phyloP scores from a whole-genome alignment of 2,888 invertebrate genomes.

The Eurytoma californica region DNA sequence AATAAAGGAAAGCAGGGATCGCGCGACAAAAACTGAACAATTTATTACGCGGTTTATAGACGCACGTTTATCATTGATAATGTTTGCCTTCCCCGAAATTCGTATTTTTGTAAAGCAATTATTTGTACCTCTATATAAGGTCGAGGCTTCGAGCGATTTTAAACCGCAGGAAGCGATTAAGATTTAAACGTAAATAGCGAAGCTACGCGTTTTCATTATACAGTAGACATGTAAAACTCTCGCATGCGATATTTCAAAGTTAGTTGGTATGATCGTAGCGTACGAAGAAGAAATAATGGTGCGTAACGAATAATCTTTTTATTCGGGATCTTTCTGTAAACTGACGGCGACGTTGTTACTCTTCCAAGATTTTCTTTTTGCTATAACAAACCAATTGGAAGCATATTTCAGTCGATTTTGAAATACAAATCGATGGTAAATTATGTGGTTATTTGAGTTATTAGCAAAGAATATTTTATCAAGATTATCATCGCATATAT shows the following conservation, averaged over 20 bases:
- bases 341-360: conserved; percentile 32
- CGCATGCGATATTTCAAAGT: conserved; percentile 39
- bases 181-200: conserved; percentile 6
- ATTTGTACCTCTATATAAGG: conserved; percentile 67
- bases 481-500: not conserved
- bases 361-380: conserved; percentile 36
- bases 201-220: conserved; percentile 25
- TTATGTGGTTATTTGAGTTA: conserved; percentile 56
- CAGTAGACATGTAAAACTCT: conserved; percentile 24
- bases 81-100: conserved; percentile 70
- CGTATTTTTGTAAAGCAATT: conserved; percentile 74
- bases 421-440: conserved; percentile 51
- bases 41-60: conserved; percentile 39
- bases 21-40: conserved; percentile 11
- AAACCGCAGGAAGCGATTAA: conserved; percentile 17
- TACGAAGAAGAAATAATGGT: conserved; percentile 6
- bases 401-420: conserved; percentile 54
- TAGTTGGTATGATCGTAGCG: conserved; percentile 22
- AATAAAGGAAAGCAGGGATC: not conserved
- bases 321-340: conserved; percentile 40
- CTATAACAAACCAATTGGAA: conserved; percentile 26
- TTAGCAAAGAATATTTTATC: conserved; percentile 22
- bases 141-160: conserved; percentile 32
- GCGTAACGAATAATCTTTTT: conserved; percentile 7
- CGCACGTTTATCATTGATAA: conserved; percentile 64